Evolutionary conservation across 1,140 invertebrate genomes (phyloP).

Genomic region (Drosophila tropicalis): DNA sequence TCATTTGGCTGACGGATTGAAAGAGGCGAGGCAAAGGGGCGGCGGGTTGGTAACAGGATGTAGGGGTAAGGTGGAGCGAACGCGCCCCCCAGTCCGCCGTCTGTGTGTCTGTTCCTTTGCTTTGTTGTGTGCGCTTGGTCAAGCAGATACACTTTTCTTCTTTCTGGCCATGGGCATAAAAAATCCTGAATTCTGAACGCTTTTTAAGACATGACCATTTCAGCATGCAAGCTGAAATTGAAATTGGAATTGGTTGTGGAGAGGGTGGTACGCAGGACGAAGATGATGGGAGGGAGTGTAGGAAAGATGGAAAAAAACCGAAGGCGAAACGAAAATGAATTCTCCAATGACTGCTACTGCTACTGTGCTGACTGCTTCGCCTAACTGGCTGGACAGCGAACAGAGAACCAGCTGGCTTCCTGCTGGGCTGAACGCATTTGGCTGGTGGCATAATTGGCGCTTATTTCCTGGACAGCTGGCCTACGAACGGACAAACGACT

Average conservation of each 20-base stretch:
- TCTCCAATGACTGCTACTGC: constrained; percentile 34
- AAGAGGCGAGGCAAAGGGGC: neutral
- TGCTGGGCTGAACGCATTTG: constrained; percentile 74
- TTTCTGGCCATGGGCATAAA: constrained; percentile 44
- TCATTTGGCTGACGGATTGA: neutral
- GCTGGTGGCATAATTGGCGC: constrained; percentile 82
- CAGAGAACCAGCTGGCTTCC: constrained; percentile 64
- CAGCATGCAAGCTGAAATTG: constrained; percentile 70
- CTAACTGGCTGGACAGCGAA: constrained; percentile 69
- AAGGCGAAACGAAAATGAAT: constrained; percentile 77
- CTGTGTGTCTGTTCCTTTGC: constrained; percentile 20
- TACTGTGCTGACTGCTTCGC: constrained; percentile 14
- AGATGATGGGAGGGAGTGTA: neutral
- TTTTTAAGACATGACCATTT: constrained; percentile 64
- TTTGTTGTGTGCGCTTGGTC: constrained; percentile 70
- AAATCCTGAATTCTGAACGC: constrained; percentile 33
- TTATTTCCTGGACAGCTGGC: constrained; percentile 80
- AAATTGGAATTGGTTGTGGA: constrained; percentile 63
- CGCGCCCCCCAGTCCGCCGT: constrained; percentile 11
- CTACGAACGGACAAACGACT: constrained; percentile 23
- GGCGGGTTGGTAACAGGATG: neutral
- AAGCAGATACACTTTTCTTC: constrained; percentile 60
- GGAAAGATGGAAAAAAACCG: constrained; percentile 25
- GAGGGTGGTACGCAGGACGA: neutral
- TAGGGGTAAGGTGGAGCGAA: neutral